Base-by-base conservation (phyloP, 2,888 invertebrate genomes). In the Neelides folsomi region DNA sequence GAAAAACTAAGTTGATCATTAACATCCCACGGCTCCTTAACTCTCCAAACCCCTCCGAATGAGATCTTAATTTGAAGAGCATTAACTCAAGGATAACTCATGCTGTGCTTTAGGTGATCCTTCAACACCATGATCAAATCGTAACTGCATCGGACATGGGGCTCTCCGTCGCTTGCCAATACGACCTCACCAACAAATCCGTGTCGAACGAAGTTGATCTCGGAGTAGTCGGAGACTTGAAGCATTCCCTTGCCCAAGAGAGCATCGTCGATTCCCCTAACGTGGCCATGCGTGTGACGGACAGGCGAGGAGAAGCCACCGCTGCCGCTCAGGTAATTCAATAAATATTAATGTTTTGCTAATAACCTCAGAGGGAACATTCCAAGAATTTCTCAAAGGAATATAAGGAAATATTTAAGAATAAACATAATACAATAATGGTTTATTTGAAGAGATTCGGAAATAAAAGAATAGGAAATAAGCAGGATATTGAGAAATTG, bases 61-160 rank as follows among this genome's bases (percentile, higher is more conserved):
- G 51, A 45, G 48, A 39, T 51, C 51, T 45, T 51, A 51, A 48
- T 27, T 27, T 27, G 27, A 27, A 27, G 27, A 27, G 27, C 27
- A 27, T 27, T 16, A 45, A 35, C 34, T 45, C 36, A 46, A 35
- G 36, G 46, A 35, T 36, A 46, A 19, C 19, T 37, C 37, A 46
- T 16, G 20, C 19, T 37, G 19, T 38, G 19, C 13, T 35, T 49
- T 49, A 64, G 64, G 61, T 64, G 36, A 62, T 62, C 48, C 89
- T 93, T 67, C 92, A 93, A 70, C 90, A 92, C 73, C 92, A 93
- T 74, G 90, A 90, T 69, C 88, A 88, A 68, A 92, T 93, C 66
- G 89, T 93, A 59, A 93, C 92, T 60, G 88, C 87, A 58, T 87
- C 89, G 47, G 92, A 93, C 77, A 78, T 93, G 66, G 92, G 92